phyloP scores from a whole-genome alignment of 2,797 vertebrate genomes.

The Falco columbarius region DNA sequence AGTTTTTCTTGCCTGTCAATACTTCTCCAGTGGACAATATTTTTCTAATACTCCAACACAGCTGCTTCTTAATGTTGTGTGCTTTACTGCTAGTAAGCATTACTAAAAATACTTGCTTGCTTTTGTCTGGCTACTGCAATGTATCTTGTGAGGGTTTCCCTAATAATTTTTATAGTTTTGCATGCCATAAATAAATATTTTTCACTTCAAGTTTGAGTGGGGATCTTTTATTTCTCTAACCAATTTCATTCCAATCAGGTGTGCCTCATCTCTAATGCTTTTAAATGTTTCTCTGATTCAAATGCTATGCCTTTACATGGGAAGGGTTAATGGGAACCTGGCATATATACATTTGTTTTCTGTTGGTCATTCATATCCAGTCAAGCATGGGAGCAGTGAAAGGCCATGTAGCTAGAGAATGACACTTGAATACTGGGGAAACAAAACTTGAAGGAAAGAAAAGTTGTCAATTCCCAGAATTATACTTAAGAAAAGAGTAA shows the following conservation, averaged over 20 bases:
- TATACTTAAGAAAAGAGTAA: background rate
- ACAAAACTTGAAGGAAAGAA: background rate
- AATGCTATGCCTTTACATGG: background rate
- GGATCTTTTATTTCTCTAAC: constrained; percentile 66
- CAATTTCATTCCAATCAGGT: constrained; percentile 55
- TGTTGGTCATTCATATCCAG: background rate
- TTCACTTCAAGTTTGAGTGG: constrained; percentile 67
- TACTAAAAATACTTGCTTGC: constrained; percentile 65
- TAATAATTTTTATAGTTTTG: constrained; percentile 60
- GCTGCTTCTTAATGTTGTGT: constrained; percentile 46
- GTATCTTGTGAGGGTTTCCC: constrained; percentile 64
- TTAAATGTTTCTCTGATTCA: constrained; percentile 1
- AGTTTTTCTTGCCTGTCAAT: constrained; percentile 39
- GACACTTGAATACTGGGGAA: background rate
- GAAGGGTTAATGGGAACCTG: background rate
- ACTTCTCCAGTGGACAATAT: constrained; percentile 37
- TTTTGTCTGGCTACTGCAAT: constrained; percentile 60
- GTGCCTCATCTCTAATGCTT: constrained; percentile 50
- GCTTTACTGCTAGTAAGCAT: constrained; percentile 55
- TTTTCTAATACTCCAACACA: constrained; percentile 11
- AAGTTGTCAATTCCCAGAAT: background rate
- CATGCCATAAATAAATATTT: constrained; percentile 72
- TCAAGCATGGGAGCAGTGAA: constrained; percentile 30
- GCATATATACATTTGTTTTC: background rate
- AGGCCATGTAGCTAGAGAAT: background rate